phyloP scores from a whole-genome alignment of 2,113 vertebrate genomes.

The Scolopax mira region DNA sequence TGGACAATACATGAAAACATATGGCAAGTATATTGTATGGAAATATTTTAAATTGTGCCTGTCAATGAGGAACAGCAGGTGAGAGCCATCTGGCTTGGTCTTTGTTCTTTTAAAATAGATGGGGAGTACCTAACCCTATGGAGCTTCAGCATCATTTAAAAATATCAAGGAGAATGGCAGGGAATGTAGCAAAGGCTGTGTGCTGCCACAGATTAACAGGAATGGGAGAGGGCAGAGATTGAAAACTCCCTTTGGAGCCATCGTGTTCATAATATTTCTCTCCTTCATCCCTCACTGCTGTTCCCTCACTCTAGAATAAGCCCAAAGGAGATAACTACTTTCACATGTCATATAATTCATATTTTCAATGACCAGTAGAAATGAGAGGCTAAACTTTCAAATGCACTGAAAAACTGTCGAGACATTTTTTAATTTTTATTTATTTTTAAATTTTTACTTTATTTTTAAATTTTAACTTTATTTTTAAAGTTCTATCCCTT shows the following conservation, averaged over 20 bases:
- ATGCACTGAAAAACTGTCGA: background rate
- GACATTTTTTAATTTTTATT: background rate
- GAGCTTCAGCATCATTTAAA: background rate
- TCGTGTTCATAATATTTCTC: background rate
- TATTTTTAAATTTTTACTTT: background rate
- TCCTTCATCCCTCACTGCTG: background rate
- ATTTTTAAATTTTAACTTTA: too few species aligned
- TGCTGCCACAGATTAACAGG: background rate
- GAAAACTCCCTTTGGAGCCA: background rate
- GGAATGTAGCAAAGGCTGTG: background rate
- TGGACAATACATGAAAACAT: background rate
- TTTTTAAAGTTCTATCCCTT: background rate
- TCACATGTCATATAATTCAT: background rate
- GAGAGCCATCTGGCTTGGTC: background rate
- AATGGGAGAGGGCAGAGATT: background rate
- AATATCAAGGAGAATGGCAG: background rate
- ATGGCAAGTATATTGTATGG: background rate
- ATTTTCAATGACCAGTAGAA: background rate
- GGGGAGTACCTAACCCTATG: background rate
- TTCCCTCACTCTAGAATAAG: background rate
- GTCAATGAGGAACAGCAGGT: background rate
- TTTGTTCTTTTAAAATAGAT: background rate
- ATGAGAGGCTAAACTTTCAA: background rate
- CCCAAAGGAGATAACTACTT: background rate
- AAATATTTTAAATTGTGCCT: background rate